Evolutionary conservation across 1,140 invertebrate genomes (phyloP), one percentile per base, ranked within the genome.

Genomic region (Bombus sibiricus): DNA sequence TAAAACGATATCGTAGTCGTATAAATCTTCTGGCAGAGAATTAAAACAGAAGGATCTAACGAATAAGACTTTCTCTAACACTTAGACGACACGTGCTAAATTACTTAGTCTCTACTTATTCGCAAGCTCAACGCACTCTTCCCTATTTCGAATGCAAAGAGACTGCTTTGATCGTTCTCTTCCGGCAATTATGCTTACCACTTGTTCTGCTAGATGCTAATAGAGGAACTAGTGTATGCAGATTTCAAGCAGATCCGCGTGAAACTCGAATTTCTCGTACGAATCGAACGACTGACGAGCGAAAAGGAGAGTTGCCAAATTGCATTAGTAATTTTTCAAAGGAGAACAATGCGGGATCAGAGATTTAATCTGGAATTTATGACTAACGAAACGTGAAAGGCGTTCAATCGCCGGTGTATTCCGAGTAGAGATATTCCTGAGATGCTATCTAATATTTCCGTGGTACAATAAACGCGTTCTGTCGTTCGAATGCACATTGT

Each of bases 111-210:
- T 47, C 5, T 71, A 22, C 47, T 71, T n/a, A 75, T 83, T 83
- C 68, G 72, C 81, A 76, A 77, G n/a, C 68, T 53, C 47, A 22
- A 53, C 47, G 18, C 25, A 59, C 37, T 66, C 57, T 37, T 53
- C 39, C 34, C 41, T 15, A 57, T 69, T 41, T 69, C 62, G 18
- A 69, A 83, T 78, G 75, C 64, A 83, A 83, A 77, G 62, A n/a
- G 81, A 72, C 68, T 22, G 53, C 81, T 68, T 25, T 83, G 81
- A 83, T 83, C 73, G 47, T 47, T 53, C 73, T 68, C 81, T 83
- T 83, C 73, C 81, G 32, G 73, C 81, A 83, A 83, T 83, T 83
- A 83, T 77, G 47, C 64, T 47, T 43, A 41, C 43, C 43, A 75
- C 73, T 83, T 59, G 74, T 69, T 69, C 82, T 34, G 15, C 4